Conservation (phyloP, 2,888 invertebrate genomes). For the Drosophila buzzatii region DNA sequence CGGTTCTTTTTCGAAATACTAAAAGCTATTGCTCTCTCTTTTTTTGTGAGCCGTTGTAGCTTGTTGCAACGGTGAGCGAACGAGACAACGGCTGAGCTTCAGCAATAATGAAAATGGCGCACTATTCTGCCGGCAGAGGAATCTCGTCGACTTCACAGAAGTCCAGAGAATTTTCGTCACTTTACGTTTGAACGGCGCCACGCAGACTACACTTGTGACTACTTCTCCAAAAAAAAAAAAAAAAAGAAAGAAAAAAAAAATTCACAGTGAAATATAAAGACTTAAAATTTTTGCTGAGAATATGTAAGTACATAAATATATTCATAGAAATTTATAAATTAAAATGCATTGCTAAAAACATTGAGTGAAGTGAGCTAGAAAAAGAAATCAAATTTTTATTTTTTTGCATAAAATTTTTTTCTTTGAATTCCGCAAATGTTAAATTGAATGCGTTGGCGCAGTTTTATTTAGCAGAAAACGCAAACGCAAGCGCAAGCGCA, state of each 20-base stretch:
- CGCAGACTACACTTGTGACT: not conserved
- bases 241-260: no score
- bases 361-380: not conserved
- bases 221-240: no score
- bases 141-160: not conserved
- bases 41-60: not conserved
- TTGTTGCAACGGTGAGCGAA: constrained; percentile 10
- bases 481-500: no score
- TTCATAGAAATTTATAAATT: not conserved
- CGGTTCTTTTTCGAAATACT: not conserved
- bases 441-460: no score
- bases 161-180: not conserved
- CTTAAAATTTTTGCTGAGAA: not conserved
- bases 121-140: not conserved
- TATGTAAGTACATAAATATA: not conserved
- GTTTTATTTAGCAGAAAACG: no score
- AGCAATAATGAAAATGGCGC: not conserved
- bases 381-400: no score
- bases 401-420: no score
- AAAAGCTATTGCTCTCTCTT: not conserved
- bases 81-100: not conserved
- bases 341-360: not conserved
- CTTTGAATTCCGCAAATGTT: no score
- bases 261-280: not conserved
- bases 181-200: not conserved